phyloP scores from a whole-genome alignment of 2,797 vertebrate genomes.

The Florisuga fusca region DNA sequence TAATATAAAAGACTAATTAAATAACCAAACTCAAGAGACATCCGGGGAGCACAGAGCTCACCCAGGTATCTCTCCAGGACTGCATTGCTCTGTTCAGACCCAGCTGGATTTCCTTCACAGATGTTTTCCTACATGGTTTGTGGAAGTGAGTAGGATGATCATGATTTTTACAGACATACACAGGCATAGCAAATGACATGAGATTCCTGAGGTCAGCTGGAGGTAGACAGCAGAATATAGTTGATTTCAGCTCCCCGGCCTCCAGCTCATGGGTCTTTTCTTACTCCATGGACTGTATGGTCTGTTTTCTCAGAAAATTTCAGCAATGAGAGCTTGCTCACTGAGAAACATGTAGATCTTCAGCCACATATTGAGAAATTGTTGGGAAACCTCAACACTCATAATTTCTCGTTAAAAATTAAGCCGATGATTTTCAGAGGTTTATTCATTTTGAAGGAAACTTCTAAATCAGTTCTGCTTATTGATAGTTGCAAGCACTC shows the following conservation, averaged over 20 bases:
- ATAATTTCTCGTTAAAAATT: not conserved
- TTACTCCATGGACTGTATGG: not conserved
- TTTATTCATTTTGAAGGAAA: not conserved
- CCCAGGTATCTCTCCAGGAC: not conserved
- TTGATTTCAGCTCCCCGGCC: not conserved
- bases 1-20: not conserved
- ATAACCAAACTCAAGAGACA: not conserved
- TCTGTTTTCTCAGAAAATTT: not conserved
- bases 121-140: not conserved
- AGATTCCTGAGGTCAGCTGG: not conserved
- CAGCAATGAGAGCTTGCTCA: not conserved
- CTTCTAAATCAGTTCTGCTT: not conserved
- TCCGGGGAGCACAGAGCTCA: not conserved
- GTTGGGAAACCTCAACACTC: not conserved
- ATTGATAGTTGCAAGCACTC: not conserved
- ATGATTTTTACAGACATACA: not conserved
- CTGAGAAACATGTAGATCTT: not conserved
- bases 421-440: not conserved
- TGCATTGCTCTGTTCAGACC: not conserved
- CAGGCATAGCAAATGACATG: not conserved
- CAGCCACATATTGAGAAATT: not conserved
- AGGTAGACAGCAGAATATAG: not conserved
- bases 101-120: conserved; percentile 30
- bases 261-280: not conserved
- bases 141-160: not conserved